These are phyloP conservation scores for Magallana angulata DNA, from an alignment of 1,140 invertebrate species.

Conservation along the genomic window DNA sequence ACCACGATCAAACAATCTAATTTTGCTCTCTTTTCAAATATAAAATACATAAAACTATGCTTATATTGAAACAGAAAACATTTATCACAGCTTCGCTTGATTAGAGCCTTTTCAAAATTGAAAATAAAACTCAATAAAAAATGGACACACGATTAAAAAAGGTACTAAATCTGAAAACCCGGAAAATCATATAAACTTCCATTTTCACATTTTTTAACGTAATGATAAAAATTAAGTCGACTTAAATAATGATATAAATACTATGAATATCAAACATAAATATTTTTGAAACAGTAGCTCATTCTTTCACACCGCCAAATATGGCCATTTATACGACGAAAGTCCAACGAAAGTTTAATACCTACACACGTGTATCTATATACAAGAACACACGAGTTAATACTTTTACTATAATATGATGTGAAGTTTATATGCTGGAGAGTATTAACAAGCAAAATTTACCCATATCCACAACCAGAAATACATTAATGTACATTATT, in stretches of 20 bases:
- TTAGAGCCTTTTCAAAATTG: slow-evolving; percentile 32
- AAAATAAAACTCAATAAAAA: slow-evolving; percentile 26
- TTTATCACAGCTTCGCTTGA: slow-evolving; percentile 35
- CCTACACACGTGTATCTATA: too few relatives aligned
- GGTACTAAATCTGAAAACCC: neutral
- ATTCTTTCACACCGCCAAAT: too few relatives aligned
- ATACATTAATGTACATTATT: too few relatives aligned
- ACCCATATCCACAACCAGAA: neutral
- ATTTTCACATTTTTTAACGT: neutral
- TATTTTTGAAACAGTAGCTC: too few relatives aligned
- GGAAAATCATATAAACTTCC: neutral
- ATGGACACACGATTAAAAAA: neutral
- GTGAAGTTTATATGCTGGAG: neutral
- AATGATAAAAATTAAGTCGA: neutral
- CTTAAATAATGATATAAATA: too few relatives aligned
- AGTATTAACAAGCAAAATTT: slow-evolving; percentile 7
- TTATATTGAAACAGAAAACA: slow-evolving; percentile 36
- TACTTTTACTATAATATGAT: neutral
- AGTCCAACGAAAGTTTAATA: too few relatives aligned
- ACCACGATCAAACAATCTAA: slow-evolving; percentile 19
- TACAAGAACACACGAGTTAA: too few relatives aligned
- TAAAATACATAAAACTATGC: slow-evolving; percentile 33
- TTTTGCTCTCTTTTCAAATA: slow-evolving; percentile 23
- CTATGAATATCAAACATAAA: too few relatives aligned
- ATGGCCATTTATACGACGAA: too few relatives aligned